Evolutionary conservation across 2,113 vertebrate species (phyloP).

Genomic region (Ptychochromis oligacanthus): DNA sequence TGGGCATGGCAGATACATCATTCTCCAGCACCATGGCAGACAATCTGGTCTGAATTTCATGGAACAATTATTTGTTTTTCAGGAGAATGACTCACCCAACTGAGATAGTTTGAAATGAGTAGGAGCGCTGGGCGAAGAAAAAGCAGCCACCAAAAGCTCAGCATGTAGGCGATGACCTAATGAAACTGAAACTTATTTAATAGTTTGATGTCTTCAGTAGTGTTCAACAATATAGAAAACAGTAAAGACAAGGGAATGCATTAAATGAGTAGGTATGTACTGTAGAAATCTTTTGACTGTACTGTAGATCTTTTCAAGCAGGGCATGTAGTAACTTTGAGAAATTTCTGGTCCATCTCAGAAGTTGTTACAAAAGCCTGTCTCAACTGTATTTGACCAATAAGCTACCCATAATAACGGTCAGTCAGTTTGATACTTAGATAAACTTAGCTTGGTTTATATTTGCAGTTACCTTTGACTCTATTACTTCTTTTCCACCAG

Average conservation of each 20-base stretch:
- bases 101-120: not conserved
- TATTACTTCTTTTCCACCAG: not conserved
- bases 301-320: not conserved
- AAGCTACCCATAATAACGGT: rapidly evolving
- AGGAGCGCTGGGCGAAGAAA: not conserved
- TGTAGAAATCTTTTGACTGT: not conserved
- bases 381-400: not conserved
- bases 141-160: not conserved
- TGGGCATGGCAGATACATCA: not conserved
- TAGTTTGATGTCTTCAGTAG: not conserved
- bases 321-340: not conserved
- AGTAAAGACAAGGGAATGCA: not conserved
- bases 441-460: not conserved
- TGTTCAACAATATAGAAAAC: not conserved
- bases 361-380: too few species aligned
- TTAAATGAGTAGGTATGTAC: not conserved
- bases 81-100: not conserved
- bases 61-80: not conserved
- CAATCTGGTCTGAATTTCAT: not conserved
- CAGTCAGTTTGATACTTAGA: not conserved
- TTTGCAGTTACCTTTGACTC: not conserved
- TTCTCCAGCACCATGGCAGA: not conserved
- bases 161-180: not conserved
- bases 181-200: not conserved
- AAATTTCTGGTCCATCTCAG: not conserved